A percentile compares a stretch with the other conserved stretches of the same genome.
Conservation (phyloP, 2,888 invertebrate genomes). For the Chalcis sispes region DNA sequence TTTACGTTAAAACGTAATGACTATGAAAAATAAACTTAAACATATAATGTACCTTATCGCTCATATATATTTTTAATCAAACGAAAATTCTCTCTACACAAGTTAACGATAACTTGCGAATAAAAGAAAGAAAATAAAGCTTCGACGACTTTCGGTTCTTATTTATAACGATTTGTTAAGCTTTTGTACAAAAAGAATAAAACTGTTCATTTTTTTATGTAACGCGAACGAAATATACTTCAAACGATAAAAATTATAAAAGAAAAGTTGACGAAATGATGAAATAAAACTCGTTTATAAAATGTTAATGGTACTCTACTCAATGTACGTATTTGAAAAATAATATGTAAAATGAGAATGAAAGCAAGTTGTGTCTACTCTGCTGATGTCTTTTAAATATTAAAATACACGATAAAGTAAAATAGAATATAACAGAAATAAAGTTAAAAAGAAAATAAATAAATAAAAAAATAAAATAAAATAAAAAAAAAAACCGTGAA, state of each 20-base stretch:
- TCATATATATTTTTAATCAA: conserved; percentile 17
- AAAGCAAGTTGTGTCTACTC: conserved; percentile 44
- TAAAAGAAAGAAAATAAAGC: neutral
- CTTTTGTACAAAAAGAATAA: conserved; percentile 10
- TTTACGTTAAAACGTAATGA: neutral
- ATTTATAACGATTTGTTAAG: conserved; percentile 8
- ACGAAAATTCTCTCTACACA: neutral
- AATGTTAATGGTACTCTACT: conserved; percentile 45
- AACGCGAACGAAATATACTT: conserved; percentile 1
- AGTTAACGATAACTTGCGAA: neutral
- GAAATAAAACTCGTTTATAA: conserved; percentile 32
- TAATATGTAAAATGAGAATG: conserved; percentile 1
- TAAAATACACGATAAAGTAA: conserved; percentile 21
- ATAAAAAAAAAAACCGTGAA: conserved; percentile 65
- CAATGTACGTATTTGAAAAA: conserved; percentile 11
- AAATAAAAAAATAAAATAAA: conserved; percentile 4
- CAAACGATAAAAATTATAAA: conserved; percentile 33
- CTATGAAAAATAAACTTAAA: too few relatives aligned
- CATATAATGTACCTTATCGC: too few relatives aligned
- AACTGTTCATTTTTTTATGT: conserved; percentile 25
- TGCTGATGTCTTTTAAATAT: conserved; percentile 64
- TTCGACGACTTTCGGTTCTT: conserved; percentile 31
- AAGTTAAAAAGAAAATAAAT: neutral
- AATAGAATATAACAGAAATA: neutral
- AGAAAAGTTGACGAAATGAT: neutral